Evolutionary conservation across 2,797 vertebrate genomes (phyloP).

Genomic region (Notolepis coatsorum): DNA sequence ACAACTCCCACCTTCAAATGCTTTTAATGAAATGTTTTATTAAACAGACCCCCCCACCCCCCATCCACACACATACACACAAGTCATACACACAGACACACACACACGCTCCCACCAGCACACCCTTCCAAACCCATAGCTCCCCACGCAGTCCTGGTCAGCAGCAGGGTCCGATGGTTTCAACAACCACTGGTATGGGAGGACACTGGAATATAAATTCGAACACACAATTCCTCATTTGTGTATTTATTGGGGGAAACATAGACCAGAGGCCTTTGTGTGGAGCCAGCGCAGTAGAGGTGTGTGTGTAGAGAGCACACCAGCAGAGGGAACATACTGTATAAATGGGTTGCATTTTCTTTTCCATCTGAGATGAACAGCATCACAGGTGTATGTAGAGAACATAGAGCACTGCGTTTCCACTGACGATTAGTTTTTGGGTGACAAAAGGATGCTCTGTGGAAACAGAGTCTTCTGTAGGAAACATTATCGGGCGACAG

Average conservation of each 20-base stretch:
- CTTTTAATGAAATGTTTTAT: conserved; percentile 76
- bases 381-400: conserved; percentile 2
- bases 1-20: conserved; percentile 53
- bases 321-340: conserved; percentile 50
- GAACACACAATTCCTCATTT: conserved; percentile 63
- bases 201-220: conserved; percentile 56
- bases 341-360: conserved; percentile 47
- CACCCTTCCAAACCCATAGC: conserved; percentile 26
- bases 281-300: conserved; percentile 63
- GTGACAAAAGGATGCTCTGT: too few species aligned
- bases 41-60: conserved; percentile 53
- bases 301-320: conserved; percentile 28
- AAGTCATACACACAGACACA: not conserved
- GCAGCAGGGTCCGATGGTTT: conserved; percentile 33
- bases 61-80: conserved; percentile 4
- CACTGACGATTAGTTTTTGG: too few species aligned
- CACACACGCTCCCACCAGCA: not conserved
- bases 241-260: conserved; percentile 63
- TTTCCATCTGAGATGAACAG: conserved; percentile 37
- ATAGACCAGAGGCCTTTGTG: conserved; percentile 82
- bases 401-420: not conserved
- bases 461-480: too few species aligned
- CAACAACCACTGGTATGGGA: conserved; percentile 61
- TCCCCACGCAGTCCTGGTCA: conserved; percentile 32
- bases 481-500: too few species aligned